phyloP scores from a whole-genome alignment of 2,113 vertebrate species.

The Eudyptes chrysolophus region DNA sequence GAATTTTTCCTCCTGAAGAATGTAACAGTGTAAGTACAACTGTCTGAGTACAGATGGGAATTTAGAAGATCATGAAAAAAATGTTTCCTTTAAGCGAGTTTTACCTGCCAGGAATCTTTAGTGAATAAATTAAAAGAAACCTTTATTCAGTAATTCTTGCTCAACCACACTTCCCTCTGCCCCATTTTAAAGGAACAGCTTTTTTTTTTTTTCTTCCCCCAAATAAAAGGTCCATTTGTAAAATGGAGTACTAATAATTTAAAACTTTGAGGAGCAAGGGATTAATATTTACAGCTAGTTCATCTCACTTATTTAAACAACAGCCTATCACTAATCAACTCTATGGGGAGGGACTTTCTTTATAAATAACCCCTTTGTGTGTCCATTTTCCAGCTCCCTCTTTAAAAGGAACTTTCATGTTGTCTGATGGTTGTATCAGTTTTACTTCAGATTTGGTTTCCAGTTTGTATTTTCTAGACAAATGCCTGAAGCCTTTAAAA shows the following conservation, averaged over 20 bases:
- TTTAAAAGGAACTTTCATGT: background rate
- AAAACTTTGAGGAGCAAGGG: background rate
- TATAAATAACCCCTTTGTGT: background rate
- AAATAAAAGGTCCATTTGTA: background rate
- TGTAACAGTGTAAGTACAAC: constrained; percentile 19
- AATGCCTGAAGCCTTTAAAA: background rate
- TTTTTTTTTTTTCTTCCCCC: accelerated
- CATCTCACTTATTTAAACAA: background rate
- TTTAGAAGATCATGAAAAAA: constrained; percentile 13
- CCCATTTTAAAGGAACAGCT: background rate
- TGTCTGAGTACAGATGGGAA: constrained; percentile 19
- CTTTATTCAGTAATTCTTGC: constrained; percentile 2
- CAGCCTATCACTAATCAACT: background rate
- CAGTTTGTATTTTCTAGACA: background rate
- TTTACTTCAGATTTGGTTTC: background rate
- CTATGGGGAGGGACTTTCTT: background rate
- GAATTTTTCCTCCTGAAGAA: constrained; percentile 21
- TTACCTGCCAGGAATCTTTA: constrained; percentile 48
- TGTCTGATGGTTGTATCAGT: background rate
- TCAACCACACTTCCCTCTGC: background rate
- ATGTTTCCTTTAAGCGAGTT: constrained; percentile 24
- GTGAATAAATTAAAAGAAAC: constrained; percentile 22
- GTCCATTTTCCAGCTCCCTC: background rate
- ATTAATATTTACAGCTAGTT: background rate
- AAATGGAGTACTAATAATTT: background rate